Conservation (phyloP, 1,140 invertebrate genomes). For the Hyles euphorbiae region DNA sequence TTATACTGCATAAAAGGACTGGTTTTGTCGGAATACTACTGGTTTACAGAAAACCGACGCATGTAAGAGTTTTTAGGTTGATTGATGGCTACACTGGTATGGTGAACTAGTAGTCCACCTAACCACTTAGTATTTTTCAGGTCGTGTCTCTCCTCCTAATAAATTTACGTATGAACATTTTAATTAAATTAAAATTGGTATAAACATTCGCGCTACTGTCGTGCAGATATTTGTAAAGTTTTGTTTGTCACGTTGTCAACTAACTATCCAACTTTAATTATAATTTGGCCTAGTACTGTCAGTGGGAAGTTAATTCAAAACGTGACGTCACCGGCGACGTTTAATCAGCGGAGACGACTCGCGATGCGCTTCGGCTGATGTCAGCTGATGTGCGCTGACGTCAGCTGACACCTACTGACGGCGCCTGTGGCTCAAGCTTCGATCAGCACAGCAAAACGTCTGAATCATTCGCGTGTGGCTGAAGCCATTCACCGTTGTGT, state of each 20-base stretch:
- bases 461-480: slow-evolving; percentile 66
- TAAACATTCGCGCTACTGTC: background rate
- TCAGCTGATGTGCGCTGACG: background rate
- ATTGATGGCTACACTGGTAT: no score
- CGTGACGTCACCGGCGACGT: slow-evolving; percentile 15
- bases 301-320: slow-evolving; percentile 11
- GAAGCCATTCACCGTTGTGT: slow-evolving; percentile 53
- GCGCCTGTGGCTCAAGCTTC: slow-evolving; percentile 22
- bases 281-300: slow-evolving; percentile 7
- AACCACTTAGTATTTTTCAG: no score
- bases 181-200: no score
- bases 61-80: no score
- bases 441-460: slow-evolving; percentile 50
- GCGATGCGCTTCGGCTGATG: slow-evolving; percentile 10
- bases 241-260: slow-evolving; percentile 9
- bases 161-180: no score
- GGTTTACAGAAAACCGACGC: no score
- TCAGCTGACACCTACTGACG: background rate
- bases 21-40: no score
- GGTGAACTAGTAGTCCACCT: no score
- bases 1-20: no score
- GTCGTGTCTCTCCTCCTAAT: no score
- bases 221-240: background rate
- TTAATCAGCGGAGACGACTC: slow-evolving; percentile 15
- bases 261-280: slow-evolving; percentile 14